These are phyloP conservation scores for Spodoptera exigua DNA, from an alignment of 2,888 invertebrate genomes.

Conservation along the genomic window DNA sequence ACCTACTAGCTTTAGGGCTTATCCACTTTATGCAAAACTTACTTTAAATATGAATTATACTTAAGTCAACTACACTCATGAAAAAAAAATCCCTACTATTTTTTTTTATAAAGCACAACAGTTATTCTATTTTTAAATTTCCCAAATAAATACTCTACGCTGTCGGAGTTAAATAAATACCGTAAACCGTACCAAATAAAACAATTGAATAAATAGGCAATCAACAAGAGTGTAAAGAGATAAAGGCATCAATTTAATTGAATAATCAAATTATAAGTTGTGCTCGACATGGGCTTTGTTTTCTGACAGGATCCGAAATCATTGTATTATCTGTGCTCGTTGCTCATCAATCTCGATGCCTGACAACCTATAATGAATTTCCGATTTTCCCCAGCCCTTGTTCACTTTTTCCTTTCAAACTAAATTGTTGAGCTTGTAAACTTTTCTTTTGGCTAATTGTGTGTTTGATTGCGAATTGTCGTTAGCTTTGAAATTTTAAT, in stretches of 20 bases:
- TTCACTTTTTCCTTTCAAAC: constrained; percentile 12
- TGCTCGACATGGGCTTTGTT: constrained; percentile 14
- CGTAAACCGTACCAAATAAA: no score
- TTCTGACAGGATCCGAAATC: constrained; percentile 13
- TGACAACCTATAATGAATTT: constrained; percentile 29
- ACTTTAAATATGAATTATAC: no score
- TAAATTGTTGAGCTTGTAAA: constrained; percentile 16
- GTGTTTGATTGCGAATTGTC: constrained; percentile 4
- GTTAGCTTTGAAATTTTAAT: not conserved
- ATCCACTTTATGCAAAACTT: no score
- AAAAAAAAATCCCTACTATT: no score
- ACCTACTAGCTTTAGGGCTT: not conserved
- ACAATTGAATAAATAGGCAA: no score
- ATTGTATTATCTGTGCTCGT: constrained; percentile 34
- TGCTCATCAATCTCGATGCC: constrained; percentile 35
- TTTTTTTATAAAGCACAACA: no score
- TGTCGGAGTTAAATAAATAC: no score
- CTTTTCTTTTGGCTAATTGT: constrained; percentile 20
- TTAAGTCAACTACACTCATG: no score
- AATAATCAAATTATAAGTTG: constrained; percentile 22
- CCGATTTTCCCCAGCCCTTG: constrained; percentile 19
- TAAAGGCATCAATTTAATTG: constrained; percentile 5
- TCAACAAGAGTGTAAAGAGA: not conserved
- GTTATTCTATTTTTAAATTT: no score
- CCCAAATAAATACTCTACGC: no score